Evolutionary conservation across 2,888 invertebrate genomes (phyloP).

Genomic region (Pantelozetes paolii): DNA sequence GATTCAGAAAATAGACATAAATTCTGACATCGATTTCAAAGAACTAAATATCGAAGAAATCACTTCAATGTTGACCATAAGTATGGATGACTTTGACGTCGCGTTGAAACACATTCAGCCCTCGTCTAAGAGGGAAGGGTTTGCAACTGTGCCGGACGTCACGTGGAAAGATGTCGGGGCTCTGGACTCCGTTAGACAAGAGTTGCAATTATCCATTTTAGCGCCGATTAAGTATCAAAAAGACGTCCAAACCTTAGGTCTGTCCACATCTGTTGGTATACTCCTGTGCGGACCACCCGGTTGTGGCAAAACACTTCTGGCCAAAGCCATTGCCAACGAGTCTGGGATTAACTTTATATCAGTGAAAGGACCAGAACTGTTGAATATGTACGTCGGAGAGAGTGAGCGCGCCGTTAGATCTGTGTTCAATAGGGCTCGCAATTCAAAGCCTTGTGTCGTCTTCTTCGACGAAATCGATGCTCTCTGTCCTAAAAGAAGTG

Average conservation of each 20-base stretch:
- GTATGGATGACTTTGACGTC: constrained; percentile 52
- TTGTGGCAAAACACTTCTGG: constrained; percentile 77
- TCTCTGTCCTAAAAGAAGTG: constrained; percentile 80
- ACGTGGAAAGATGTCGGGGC: constrained; percentile 97
- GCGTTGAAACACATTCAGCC: constrained; percentile 82
- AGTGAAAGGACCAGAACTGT: constrained; percentile 94
- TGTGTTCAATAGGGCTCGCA: constrained; percentile 87
- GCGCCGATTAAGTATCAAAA: constrained; percentile 85
- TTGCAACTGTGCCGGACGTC: constrained; percentile 93
- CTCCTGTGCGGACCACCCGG: constrained; percentile 95
- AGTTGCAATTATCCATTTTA: constrained; percentile 82
- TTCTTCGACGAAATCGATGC: constrained; percentile 99
- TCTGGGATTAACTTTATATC: constrained; percentile 98
- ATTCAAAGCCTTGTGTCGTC: constrained; percentile 95
- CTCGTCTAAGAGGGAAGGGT: constrained; percentile 91
- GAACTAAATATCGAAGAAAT: constrained; percentile 17
- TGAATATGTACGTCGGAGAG: constrained; percentile 99
- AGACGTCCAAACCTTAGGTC: constrained; percentile 69
- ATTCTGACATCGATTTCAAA: neutral
- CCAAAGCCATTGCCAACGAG: constrained; percentile 97
- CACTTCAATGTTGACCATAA: neutral
- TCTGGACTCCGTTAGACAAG: constrained; percentile 75
- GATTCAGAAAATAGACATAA: constrained; percentile 29
- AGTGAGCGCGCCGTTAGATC: constrained; percentile 95
- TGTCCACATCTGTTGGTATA: constrained; percentile 79